These are phyloP conservation scores for zebrafish (Danio rerio) DNA, from an alignment of 2,113 vertebrate species.

Conservation along the genomic window DNA sequence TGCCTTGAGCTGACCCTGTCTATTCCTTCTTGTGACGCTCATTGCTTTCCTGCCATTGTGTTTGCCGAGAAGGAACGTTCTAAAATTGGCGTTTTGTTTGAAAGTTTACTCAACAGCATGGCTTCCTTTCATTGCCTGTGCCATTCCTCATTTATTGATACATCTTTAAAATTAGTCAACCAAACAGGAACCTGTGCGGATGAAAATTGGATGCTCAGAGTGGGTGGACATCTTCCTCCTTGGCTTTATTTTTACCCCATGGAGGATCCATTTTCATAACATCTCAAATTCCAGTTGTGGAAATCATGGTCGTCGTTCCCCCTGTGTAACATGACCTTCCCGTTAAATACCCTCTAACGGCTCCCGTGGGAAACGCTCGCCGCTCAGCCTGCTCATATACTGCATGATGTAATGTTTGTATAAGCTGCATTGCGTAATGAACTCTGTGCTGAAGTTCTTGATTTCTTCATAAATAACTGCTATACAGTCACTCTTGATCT, in stretches of 20 bases:
- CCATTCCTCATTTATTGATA: conserved; percentile 60
- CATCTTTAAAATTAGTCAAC: conserved; percentile 69
- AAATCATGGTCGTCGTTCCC: conserved; percentile 14
- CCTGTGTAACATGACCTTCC: conserved; percentile 20
- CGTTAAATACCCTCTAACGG: conserved; percentile 28
- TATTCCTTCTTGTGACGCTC: conserved; percentile 77
- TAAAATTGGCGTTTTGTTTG: conserved; percentile 93
- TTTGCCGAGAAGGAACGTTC: conserved; percentile 75
- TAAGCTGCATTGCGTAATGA: conserved; percentile 10
- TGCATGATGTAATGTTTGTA: conserved; percentile 47
- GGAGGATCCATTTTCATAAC: conserved; percentile 68
- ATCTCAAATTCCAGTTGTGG: conserved; percentile 50
- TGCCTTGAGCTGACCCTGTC: conserved; percentile 74
- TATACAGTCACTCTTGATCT: conserved; percentile 16
- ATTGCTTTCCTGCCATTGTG: conserved; percentile 89
- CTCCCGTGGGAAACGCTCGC: not conserved
- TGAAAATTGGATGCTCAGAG: conserved; percentile 73
- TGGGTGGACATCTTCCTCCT: conserved; percentile 69
- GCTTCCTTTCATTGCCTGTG: conserved; percentile 75
- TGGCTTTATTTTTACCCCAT: conserved; percentile 63
- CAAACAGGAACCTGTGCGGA: conserved; percentile 77
- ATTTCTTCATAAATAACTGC: conserved; percentile 18
- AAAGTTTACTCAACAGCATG: conserved; percentile 77
- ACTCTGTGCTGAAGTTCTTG: conserved; percentile 8
- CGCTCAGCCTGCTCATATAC: not conserved